Evolutionary conservation across 2,888 invertebrate genomes (phyloP), one percentile per base, ranked within the genome.

Genomic region (Macrosoma leucophasiata): DNA sequence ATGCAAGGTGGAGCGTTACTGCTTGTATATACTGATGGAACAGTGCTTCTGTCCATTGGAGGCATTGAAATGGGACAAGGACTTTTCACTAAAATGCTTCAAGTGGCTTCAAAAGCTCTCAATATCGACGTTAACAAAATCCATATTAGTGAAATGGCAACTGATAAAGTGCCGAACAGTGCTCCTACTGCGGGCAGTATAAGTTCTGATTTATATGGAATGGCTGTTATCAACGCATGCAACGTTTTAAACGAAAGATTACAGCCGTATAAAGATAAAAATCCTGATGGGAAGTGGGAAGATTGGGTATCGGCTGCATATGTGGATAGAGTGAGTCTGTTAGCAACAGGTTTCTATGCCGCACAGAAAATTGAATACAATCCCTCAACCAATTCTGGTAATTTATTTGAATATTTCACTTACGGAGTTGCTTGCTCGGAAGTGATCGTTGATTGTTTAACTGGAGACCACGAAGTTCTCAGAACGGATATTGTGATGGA

Each of bases 31-130:
- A 87, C 81, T 1, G 92, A 92, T 59, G 95, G 94, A 6, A 92
- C 94, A 0, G 92, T 95, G 3, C 76, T 95, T 13, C 57, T 95
- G 23, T 87, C 90, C 3, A 93, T 93, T 58, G 93, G 93, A 29
- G 95, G 94, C 9, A 89, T 91, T 28, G 96, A 96, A 85, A 95
- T 96, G 94, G 96, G 96, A 0, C 96, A 96, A 77, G 96, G 96
- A 0, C 79, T 96, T 3, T 92, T 93, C 60, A 95, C 94, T 1
- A 96, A 96, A 85, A 93, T 95, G 90, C 89, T 92, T 38, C 95
- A 95, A 86, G 89, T 93, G 0, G 92, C 92, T 0, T 91, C 91
- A 38, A 84, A 84, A 54, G 86, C 82, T 6, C 64, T 94, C 18
- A 88, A 86, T 42, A 84, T 92, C 15, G 85, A 90, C 9, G 67